phyloP scores from a whole-genome alignment of 2,797 vertebrate species.

The Echiichthys vipera region DNA sequence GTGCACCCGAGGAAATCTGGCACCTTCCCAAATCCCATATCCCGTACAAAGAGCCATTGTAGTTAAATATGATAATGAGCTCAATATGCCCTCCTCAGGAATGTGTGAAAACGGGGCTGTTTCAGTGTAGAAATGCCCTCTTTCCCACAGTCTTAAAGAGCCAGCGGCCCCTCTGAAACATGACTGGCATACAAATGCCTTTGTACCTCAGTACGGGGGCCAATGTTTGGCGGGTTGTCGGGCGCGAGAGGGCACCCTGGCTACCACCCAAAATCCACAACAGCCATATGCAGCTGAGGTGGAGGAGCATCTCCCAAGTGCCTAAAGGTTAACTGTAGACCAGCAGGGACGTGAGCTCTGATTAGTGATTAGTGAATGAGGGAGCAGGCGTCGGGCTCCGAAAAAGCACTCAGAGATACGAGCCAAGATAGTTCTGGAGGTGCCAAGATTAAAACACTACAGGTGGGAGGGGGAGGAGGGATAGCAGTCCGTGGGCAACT shows the following conservation, averaged over 20 bases:
- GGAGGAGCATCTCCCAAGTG: conserved; percentile 64
- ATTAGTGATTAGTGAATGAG: conserved; percentile 69
- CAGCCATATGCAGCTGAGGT: conserved; percentile 62
- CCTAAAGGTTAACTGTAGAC: conserved; percentile 73
- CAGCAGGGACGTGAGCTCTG: conserved; percentile 60
- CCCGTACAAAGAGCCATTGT: conserved; percentile 85
- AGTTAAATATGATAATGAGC: conserved; percentile 85
- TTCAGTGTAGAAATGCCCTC: conserved; percentile 72
- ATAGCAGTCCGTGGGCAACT: conserved; percentile 24
- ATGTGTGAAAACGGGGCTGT: conserved; percentile 83
- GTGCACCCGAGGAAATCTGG: conserved; percentile 79
- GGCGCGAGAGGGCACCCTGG: conserved; percentile 67
- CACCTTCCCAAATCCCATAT: conserved; percentile 74
- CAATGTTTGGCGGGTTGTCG: conserved; percentile 41
- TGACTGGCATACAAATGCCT: conserved; percentile 81
- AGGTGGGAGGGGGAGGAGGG: conserved; percentile 40
- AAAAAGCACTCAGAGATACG: conserved; percentile 34
- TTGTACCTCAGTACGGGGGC: conserved; percentile 39
- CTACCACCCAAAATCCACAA: conserved; percentile 73
- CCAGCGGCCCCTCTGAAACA: conserved; percentile 66
- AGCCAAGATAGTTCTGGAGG: conserved; percentile 61
- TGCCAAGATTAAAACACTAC: conserved; percentile 58
- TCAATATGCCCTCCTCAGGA: conserved; percentile 85
- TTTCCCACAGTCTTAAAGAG: conserved; percentile 85
- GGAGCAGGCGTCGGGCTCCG: conserved; percentile 31